Base-by-base conservation (phyloP, 2,113 vertebrate genomes). In the Python bivittatus region DNA sequence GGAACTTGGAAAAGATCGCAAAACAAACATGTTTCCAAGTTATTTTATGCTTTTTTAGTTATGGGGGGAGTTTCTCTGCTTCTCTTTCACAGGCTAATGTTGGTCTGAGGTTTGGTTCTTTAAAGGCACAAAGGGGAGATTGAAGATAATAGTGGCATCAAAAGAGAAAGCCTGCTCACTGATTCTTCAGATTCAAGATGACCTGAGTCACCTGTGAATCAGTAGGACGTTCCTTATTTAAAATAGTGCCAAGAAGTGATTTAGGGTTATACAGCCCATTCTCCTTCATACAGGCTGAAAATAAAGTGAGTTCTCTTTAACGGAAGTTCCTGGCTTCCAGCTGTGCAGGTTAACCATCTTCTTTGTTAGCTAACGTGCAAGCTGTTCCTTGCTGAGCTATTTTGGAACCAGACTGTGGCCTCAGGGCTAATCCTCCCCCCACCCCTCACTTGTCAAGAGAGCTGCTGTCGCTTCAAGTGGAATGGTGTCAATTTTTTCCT, bases 281-380 rank as follows among this genome's bases (percentile, higher is more conserved):
- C 90, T 92, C 44, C 95, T 93, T 95, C 93, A 90, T 90, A 85
- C 88, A 92, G 91, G 93, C 58, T 91, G 95, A 68, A 58, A 3
- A 90, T 53, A 94, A 94, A 93, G 29, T 86, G 95, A 93, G 88
- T 92, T 96, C 92, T 96, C 88, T 91, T 95, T 90, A n/a, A 88
- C 93, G 90, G 64, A 0, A 25, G 54, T 91, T 22, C 11, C 64
- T 27, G 61, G 58, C 68, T 91, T 95, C 1, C 22, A 61, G 92
- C 68, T 95, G 2, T 87, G 0, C 95, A 56, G 57, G 42, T 90
- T 60, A 64, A 96, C 86, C 86, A 89, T 25, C 64, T 17, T 10
- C 93, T 3, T 48, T 15, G 44, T 92, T 94, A 72, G 33, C 94
- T 38, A 91, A 94, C 53, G 60, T 93, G 90, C 90, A 85, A 90